These are phyloP conservation scores for Caenorhabditis sp. DNA, from an alignment of 2,888 invertebrate genomes.

Conservation along the genomic window DNA sequence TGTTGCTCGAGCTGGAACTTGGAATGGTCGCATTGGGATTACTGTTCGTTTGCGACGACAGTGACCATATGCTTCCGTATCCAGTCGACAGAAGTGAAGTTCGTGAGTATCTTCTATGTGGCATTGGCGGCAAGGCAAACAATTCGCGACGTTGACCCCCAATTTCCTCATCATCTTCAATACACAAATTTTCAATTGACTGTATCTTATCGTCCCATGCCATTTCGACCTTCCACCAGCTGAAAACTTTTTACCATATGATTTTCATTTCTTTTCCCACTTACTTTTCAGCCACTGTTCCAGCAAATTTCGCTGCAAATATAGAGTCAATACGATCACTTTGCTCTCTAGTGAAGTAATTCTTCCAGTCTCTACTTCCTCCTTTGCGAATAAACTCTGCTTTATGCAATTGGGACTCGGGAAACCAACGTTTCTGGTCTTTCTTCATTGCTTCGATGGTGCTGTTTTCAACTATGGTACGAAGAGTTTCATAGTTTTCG, in stretches of 20 bases:
- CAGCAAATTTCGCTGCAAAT: conserved; percentile 64
- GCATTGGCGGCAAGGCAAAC: conserved; percentile 52
- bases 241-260: conserved; percentile 40
- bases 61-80: conserved; percentile 72
- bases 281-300: conserved; percentile 65
- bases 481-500: conserved; percentile 67
- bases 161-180: conserved; percentile 56
- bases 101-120: conserved; percentile 58
- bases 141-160: conserved; percentile 47
- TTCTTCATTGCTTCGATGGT: conserved; percentile 81
- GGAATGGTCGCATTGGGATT: no score
- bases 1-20: no score
- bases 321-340: conserved; percentile 77
- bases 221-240: conserved; percentile 77
- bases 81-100: conserved; percentile 68
- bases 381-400: conserved; percentile 82
- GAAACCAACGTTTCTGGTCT: conserved; percentile 81
- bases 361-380: conserved; percentile 81
- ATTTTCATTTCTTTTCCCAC: not conserved
- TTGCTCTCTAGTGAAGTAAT: conserved; percentile 79
- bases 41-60: conserved; percentile 44
- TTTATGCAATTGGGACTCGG: conserved; percentile 72
- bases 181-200: conserved; percentile 42
- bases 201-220: conserved; percentile 76
- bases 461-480: conserved; percentile 74